A percentile compares a stretch with the other conserved stretches of the same genome.
These are phyloP conservation scores for Oscheius onirici DNA, from an alignment of 2,888 invertebrate genomes.

Conservation along the genomic window DNA sequence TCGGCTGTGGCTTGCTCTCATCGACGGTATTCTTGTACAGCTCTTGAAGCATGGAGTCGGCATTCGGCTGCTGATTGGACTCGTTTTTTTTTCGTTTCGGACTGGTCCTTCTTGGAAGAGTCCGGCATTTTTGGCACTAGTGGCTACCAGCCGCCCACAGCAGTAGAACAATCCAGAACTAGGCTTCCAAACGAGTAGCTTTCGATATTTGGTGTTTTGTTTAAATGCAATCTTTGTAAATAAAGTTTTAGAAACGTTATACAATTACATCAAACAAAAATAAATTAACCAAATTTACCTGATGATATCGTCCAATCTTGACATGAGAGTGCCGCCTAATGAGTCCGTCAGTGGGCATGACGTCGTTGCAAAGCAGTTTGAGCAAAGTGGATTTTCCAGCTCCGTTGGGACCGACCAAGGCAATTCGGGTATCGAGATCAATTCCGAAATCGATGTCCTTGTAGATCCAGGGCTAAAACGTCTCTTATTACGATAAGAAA, in stretches of 20 bases:
- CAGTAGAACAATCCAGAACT: too few relatives aligned
- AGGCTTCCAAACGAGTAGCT: too few relatives aligned
- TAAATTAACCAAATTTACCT: conserved; percentile 74
- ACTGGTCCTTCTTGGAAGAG: too few relatives aligned
- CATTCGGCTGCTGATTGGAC: too few relatives aligned
- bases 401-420: conserved; percentile 95
- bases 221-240: too few relatives aligned
- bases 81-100: too few relatives aligned
- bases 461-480: conserved; percentile 84
- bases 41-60: conserved; percentile 4
- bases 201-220: too few relatives aligned
- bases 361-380: conserved; percentile 92
- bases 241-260: too few relatives aligned
- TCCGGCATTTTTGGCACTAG: too few relatives aligned
- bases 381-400: conserved; percentile 97
- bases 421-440: conserved; percentile 92
- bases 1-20: background rate
- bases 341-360: conserved; percentile 93
- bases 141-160: too few relatives aligned
- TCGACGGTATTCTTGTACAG: background rate
- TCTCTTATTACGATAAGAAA: background rate
- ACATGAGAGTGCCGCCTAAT: conserved; percentile 97
- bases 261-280: background rate
- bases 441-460: conserved; percentile 98
- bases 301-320: conserved; percentile 96